A percentile compares a stretch with the other conserved stretches of the same genome.
These are phyloP conservation scores for Aspiorhynchus laticeps DNA, from an alignment of 2,113 vertebrate genomes.

Conservation along the genomic window DNA sequence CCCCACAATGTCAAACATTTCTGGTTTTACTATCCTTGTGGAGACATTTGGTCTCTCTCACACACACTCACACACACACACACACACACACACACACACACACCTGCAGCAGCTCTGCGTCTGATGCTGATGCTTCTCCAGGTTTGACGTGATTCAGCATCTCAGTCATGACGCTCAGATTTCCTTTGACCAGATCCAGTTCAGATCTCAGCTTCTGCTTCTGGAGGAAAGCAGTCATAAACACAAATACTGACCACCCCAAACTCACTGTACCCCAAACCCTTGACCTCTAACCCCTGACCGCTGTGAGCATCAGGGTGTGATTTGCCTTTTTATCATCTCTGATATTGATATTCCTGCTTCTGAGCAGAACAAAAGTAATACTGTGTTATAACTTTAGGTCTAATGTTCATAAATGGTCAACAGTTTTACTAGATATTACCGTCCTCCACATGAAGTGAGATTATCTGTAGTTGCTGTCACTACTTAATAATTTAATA, in stretches of 20 bases:
- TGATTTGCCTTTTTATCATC: neutral
- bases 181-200: conserved; percentile 89
- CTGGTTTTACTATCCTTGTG: too few relatives aligned
- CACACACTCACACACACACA: neutral
- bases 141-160: conserved; percentile 90
- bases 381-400: neutral
- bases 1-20: too few relatives aligned
- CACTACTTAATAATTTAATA: too few relatives aligned
- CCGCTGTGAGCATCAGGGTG: neutral
- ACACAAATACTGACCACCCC: neutral
- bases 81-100: neutral
- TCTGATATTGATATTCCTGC: neutral
- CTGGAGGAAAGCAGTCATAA: conserved; percentile 65
- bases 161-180: conserved; percentile 92
- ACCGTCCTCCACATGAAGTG: too few relatives aligned
- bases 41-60: neutral
- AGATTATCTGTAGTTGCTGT: too few relatives aligned
- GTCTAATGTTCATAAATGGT: too few relatives aligned
- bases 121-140: conserved; percentile 80
- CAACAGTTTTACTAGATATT: too few relatives aligned
- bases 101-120: conserved; percentile 89
- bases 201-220: conserved; percentile 86
- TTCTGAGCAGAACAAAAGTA: neutral
- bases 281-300: neutral
- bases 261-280: neutral